Evolutionary conservation across 2,888 invertebrate species (phyloP), one percentile per base, ranked within the genome.

Genomic region (Andrena marginata): DNA sequence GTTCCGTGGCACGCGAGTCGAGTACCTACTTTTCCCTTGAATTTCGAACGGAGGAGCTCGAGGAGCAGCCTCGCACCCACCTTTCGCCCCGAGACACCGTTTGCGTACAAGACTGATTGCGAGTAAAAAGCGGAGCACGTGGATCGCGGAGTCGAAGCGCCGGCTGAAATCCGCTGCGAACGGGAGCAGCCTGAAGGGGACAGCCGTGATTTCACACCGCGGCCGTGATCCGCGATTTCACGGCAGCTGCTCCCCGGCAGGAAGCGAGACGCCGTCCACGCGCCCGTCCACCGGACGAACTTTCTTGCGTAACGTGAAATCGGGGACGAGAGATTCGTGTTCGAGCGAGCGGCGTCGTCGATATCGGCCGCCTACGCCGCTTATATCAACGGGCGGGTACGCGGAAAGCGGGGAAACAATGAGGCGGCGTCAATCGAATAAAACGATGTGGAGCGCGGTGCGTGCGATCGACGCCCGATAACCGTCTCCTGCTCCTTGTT

Each of bases 241-340:
- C 82, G 86, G 82, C 88, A 86, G 85, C 82, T 85, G 91, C 90
- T 89, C 89, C 86, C 8, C 87, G 87, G 85, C 89, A 91, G 91
- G 91, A 92, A 90, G 86, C 89, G 88, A 88, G 90, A 87, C 91
- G 82, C 90, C 86, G 84, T 85, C 82, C 83, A 79, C 77, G 85
- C 77, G 79, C 76, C 82, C 84, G 80, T 74, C 77, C 87, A 60
- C 62, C 82, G 77, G 56, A 73, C 80, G 67, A 77, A 85, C 80
- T 91, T 90, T 89, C 89, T 89, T 91, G 89, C 89, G 81, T 85
- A 90, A 90, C 88, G 91, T 87, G 89, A 90, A 90, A 90, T 91
- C 91, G 90, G 81, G 89, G 80, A 87, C 87, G 56, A 20, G 56
- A 56, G 26, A 56, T 56, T 78, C 42, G 31, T 65, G 72, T 88